These are phyloP conservation scores for Petrocephalus microphthalmus DNA, from an alignment of 2,113 vertebrate genomes.

Conservation along the genomic window DNA sequence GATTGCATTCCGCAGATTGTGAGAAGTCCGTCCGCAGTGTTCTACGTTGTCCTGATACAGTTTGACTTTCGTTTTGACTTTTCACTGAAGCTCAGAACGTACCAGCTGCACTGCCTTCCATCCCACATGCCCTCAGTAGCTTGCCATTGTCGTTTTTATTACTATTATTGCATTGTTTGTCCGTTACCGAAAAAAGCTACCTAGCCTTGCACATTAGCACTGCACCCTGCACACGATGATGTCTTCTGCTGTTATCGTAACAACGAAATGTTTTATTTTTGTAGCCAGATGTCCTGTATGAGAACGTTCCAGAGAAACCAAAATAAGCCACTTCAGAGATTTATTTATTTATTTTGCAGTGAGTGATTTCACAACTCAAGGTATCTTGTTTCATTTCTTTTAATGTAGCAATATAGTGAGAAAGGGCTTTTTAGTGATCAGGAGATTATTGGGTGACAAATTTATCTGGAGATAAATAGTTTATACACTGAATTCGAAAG, in stretches of 20 bases:
- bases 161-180: conserved; percentile 45
- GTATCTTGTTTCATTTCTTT: conserved; percentile 50
- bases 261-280: conserved; percentile 57
- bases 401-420: conserved; percentile 71
- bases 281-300: conserved; percentile 62
- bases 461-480: conserved; percentile 34
- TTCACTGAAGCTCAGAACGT: conserved; percentile 67
- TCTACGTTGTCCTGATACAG: conserved; percentile 59
- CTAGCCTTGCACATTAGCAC: conserved; percentile 44
- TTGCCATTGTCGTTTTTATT: conserved; percentile 8
- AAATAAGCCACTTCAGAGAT: conserved; percentile 32
- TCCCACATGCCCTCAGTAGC: conserved; percentile 52
- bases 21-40: not conserved
- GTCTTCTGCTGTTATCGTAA: conserved; percentile 53
- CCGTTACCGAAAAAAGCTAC: conserved; percentile 35
- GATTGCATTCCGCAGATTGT: conserved; percentile 36
- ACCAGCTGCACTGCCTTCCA: conserved; percentile 74
- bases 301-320: conserved; percentile 49
- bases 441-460: conserved; percentile 37
- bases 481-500: conserved; percentile 29
- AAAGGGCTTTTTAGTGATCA: conserved; percentile 65
- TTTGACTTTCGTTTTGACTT: conserved; percentile 62
- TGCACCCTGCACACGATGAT: conserved; percentile 48
- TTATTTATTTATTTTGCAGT: conserved; percentile 5
- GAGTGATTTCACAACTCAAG: conserved; percentile 19